Evolutionary conservation across 2,113 vertebrate genomes (phyloP).

Genomic region (Triplophysa tibetana): DNA sequence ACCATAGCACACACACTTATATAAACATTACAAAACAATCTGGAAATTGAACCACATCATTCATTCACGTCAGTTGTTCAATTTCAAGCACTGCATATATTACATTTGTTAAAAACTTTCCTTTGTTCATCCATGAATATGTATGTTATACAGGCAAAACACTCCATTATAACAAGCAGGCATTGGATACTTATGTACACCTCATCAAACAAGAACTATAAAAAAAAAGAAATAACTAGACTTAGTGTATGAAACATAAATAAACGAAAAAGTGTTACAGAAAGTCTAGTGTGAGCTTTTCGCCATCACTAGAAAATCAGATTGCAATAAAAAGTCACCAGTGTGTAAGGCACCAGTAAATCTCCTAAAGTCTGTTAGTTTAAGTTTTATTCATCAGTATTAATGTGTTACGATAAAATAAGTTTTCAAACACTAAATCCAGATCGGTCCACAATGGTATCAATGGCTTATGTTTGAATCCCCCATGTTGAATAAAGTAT

Average conservation of each 20-base stretch:
- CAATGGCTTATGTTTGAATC: background rate
- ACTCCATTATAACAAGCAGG: conserved; percentile 25
- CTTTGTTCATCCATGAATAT: background rate
- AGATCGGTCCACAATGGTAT: background rate
- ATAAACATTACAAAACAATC: background rate
- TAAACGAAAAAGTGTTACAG: background rate
- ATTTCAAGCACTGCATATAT: conserved; percentile 49
- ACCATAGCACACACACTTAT: background rate
- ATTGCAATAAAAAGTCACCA: background rate
- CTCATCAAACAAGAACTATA: conserved; percentile 24
- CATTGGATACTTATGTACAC: conserved; percentile 55
- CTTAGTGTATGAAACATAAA: conserved; percentile 26
- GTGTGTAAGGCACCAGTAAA: background rate
- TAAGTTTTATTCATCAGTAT: background rate
- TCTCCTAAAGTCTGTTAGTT: background rate
- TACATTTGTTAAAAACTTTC: conserved; percentile 55
- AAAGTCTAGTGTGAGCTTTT: background rate
- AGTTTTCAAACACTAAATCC: background rate
- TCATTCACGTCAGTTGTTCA: conserved; percentile 69
- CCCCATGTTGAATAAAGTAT: background rate
- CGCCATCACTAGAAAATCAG: background rate
- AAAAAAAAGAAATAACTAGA: no score
- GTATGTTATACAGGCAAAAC: conserved; percentile 16
- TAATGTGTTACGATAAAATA: background rate
- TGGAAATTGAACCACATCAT: conserved; percentile 65